Evolutionary conservation across 2,797 vertebrate genomes (phyloP).

Genomic region (Mus minutoides): DNA sequence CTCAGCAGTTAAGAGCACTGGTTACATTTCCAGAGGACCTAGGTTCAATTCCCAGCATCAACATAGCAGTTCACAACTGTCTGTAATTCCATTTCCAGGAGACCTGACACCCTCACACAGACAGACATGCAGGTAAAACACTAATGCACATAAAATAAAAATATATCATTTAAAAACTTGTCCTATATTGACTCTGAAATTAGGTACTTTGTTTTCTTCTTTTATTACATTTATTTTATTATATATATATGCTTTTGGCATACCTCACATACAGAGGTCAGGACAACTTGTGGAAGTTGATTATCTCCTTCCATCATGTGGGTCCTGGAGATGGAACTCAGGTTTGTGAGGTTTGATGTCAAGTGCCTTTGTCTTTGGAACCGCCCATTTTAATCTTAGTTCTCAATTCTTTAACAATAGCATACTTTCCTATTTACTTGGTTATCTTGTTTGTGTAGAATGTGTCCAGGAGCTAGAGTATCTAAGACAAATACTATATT

Average conservation of each 20-base stretch:
- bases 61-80: neutral
- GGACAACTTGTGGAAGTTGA: neutral
- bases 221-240: neutral
- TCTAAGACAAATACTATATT: slow-evolving; percentile 12
- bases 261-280: neutral
- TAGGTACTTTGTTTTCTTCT: slow-evolving; percentile 14
- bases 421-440: slow-evolving; percentile 20
- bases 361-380: neutral
- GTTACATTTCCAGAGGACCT: neutral
- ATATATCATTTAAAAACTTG: neutral
- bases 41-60: neutral
- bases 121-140: neutral
- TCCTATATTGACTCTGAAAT: slow-evolving; percentile 46
- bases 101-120: neutral
- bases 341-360: neutral
- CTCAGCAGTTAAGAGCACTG: neutral
- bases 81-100: neutral
- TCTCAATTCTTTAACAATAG: neutral
- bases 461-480: neutral
- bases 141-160: neutral
- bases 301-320: neutral
- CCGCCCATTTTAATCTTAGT: neutral
- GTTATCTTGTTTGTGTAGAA: neutral
- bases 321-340: neutral
- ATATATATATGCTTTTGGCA: neutral